These are phyloP conservation scores for Drosophila tani DNA, from an alignment of 1,140 invertebrate species.

Conservation along the genomic window DNA sequence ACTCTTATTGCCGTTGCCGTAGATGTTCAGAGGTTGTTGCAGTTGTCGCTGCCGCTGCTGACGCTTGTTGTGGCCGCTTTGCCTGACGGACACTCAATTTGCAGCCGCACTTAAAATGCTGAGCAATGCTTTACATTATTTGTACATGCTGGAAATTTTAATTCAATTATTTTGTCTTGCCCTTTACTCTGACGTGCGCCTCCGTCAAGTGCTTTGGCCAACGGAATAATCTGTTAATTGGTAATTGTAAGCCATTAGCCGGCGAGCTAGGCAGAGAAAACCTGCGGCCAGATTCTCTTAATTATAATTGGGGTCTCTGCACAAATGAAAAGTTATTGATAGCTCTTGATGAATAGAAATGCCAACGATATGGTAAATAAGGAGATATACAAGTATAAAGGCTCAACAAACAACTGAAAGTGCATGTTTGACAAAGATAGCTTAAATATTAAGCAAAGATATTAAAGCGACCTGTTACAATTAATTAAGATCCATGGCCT, in stretches of 20 bases:
- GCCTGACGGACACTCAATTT: conserved; percentile 55
- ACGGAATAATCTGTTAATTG: conserved; percentile 71
- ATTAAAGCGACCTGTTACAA: background rate
- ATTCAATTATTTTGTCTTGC: conserved; percentile 52
- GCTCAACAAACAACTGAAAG: background rate
- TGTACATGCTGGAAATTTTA: conserved; percentile 62
- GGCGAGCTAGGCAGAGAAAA: conserved; percentile 4
- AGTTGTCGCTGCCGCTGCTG: conserved; percentile 26
- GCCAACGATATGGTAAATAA: conserved; percentile 13
- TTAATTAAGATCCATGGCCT: background rate
- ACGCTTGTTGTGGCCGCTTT: conserved; percentile 43
- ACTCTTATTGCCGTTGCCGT: conserved; percentile 13
- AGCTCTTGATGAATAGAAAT: conserved; percentile 5
- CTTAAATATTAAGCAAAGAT: background rate
- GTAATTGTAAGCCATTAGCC: conserved; percentile 61
- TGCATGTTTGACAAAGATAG: conserved; percentile 1
- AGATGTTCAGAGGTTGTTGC: conserved; percentile 10
- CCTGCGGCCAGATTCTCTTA: conserved; percentile 50
- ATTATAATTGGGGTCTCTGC: conserved; percentile 47
- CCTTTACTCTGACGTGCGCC: background rate
- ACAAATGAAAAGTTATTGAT: conserved; percentile 25
- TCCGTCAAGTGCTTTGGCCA: conserved; percentile 12
- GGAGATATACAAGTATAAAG: background rate
- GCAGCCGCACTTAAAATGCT: conserved; percentile 38
- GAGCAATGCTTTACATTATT: conserved; percentile 58